Percentiles rank a stretch among this genome's conserved stretches.
Evolutionary conservation across 2,797 vertebrate genomes (phyloP).

Genomic region (Tokudaia muenninki): DNA sequence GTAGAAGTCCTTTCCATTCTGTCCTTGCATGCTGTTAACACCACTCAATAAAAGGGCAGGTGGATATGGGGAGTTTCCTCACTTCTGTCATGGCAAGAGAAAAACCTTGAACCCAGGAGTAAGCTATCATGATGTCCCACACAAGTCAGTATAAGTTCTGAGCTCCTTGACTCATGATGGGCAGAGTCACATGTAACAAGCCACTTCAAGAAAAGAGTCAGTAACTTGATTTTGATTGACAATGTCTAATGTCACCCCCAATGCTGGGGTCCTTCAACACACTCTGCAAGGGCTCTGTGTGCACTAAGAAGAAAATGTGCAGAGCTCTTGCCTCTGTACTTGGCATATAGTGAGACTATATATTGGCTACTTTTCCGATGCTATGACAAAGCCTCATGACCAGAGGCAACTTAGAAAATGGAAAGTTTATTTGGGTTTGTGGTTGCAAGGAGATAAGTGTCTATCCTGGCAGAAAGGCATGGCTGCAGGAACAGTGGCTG

Average conservation of each 20-base stretch:
- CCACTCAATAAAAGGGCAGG: background rate
- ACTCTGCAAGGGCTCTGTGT: background rate
- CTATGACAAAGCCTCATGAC: background rate
- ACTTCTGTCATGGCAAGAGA: background rate
- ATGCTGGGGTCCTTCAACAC: background rate
- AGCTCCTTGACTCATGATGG: background rate
- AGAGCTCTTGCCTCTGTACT: background rate
- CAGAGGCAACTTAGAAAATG: background rate
- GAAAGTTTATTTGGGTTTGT: background rate
- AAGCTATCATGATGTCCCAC: background rate
- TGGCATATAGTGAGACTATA: background rate
- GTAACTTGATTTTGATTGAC: background rate
- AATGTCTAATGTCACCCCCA: background rate
- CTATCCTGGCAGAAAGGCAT: background rate
- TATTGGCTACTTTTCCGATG: background rate
- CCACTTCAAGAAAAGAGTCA: background rate
- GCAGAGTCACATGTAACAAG: background rate
- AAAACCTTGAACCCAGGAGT: background rate
- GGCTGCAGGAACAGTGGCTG: background rate
- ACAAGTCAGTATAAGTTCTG: background rate
- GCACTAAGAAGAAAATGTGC: background rate
- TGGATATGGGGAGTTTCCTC: background rate
- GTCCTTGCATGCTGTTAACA: background rate
- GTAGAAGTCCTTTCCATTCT: background rate
- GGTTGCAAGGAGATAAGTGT: background rate